These are phyloP conservation scores for Simalia tracyae DNA, from an alignment of 2,797 vertebrate genomes.

Conservation along the genomic window DNA sequence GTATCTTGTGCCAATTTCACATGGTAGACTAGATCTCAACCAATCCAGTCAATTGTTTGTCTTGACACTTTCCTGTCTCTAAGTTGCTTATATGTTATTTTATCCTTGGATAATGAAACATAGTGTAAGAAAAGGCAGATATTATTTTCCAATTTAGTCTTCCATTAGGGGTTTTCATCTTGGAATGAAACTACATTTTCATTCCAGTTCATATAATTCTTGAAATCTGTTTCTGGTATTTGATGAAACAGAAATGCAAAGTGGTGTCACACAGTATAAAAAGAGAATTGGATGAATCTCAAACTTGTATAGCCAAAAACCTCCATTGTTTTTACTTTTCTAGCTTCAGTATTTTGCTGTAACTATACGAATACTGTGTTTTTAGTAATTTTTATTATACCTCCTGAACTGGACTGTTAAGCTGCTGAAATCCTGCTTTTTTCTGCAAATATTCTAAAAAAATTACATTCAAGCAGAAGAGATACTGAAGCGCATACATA, in stretches of 20 bases:
- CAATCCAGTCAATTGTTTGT: neutral
- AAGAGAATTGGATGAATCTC: neutral
- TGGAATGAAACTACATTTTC: neutral
- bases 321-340: neutral
- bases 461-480: slow-evolving; percentile 29
- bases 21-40: neutral
- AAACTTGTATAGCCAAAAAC: slow-evolving; percentile 7
- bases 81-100: neutral
- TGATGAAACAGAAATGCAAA: neutral
- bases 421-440: slow-evolving; percentile 16
- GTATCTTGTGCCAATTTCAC: neutral
- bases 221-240: neutral
- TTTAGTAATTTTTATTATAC: slow-evolving; percentile 16
- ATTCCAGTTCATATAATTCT: neutral
- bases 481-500: slow-evolving; percentile 27
- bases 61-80: neutral
- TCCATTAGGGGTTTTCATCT: neutral
- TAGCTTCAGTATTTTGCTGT: neutral
- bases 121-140: neutral
- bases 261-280: neutral
- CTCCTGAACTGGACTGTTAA: slow-evolving; percentile 46
- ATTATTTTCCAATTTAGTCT: neutral
- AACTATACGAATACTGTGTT: neutral
- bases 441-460: slow-evolving; percentile 43
- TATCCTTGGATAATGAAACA: neutral